Evolutionary conservation across 2,888 invertebrate genomes (phyloP), one percentile per base, ranked within the genome.

Genomic region (Phaonia tiefii): DNA sequence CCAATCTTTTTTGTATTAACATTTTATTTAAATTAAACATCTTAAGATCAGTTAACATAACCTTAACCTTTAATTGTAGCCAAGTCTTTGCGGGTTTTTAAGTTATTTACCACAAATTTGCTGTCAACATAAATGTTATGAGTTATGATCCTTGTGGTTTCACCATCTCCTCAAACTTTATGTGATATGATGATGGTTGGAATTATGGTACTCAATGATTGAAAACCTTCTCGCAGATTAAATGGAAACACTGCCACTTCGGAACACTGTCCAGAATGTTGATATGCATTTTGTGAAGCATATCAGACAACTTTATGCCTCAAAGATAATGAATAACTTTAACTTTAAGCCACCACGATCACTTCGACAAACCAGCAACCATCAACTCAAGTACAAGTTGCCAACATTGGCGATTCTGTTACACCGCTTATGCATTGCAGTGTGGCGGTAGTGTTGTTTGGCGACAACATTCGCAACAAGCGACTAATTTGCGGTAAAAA

Each of bases 401-500:
- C 37, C 20, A 39, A 17, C 60, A 37, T 20, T 60, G 39, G n/a
- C n/a, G 31, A 26, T 46, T 31, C 42, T 25, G 58, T 37, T 74
- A 58, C 66, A 56, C 11, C 0, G 46, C 31, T 17, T 20, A 49
- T 26, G 3, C 7, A 3, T 4, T 8, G 25, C 31, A 44, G 51
- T 15, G 31, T 31, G 31, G 67, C 39, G 20, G 63, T 31, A 8
- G 31, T 31, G 31, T 31, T 31, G 31, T 5, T 31, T 75, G 78
- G 75, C 78, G 81, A 75, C 78, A 81, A 75, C 74, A 75, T 79
- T 82, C 65, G 74, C 74, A 79, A 78, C 80, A 76, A 80, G 70
- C 70, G 60, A 63, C 69, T 80, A 82, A 82, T 77, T 79, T 80
- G 82, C 80, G 83, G 83, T 83, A 82, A 75, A 75, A 58, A 71